A percentile compares a stretch with the other conserved stretches of the same genome.
These are phyloP conservation scores for Micrasema minimum DNA, from an alignment of 1,140 invertebrate species.

Conservation along the genomic window DNA sequence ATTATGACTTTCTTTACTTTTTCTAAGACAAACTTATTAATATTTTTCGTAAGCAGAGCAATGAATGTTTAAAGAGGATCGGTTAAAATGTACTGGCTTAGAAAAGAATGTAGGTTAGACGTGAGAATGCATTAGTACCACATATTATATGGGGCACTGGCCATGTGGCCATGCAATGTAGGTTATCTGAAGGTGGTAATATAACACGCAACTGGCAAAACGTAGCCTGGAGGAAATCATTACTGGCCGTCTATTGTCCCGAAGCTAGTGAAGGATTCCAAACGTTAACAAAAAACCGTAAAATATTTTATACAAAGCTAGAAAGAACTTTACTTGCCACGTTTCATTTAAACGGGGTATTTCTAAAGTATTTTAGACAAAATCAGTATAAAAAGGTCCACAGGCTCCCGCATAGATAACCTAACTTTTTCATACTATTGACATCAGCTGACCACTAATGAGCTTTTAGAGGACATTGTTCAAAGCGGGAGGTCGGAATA, in stretches of 20 bases:
- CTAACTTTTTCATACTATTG: not conserved
- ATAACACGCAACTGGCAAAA: constrained; percentile 24
- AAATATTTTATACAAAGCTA: too few relatives aligned
- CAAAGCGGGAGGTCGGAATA: constrained; percentile 25
- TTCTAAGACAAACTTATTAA: too few relatives aligned
- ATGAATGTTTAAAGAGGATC: too few relatives aligned
- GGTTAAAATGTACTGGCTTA: too few relatives aligned
- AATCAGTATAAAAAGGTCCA: too few relatives aligned
- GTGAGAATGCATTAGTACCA: too few relatives aligned
- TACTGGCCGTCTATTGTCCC: constrained; percentile 12
- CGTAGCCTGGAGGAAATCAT: constrained; percentile 12
- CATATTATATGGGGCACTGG: constrained; percentile 8
- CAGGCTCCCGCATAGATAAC: constrained; percentile 22
- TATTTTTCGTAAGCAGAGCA: too few relatives aligned
- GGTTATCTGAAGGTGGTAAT: constrained; percentile 31
- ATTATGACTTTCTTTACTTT: too few relatives aligned
- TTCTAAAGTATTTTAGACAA: too few relatives aligned
- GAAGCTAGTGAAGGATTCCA: not conserved
- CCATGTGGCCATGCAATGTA: constrained; percentile 2
- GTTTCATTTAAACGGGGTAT: too few relatives aligned
- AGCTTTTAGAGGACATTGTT: constrained; percentile 15
- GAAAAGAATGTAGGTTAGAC: too few relatives aligned
- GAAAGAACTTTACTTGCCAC: too few relatives aligned
- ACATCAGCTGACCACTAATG: constrained; percentile 7
- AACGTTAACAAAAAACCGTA: not conserved